phyloP scores from a whole-genome alignment of 92 coral and sea anemone genomes.

The Isaurus tuberculatus region DNA sequence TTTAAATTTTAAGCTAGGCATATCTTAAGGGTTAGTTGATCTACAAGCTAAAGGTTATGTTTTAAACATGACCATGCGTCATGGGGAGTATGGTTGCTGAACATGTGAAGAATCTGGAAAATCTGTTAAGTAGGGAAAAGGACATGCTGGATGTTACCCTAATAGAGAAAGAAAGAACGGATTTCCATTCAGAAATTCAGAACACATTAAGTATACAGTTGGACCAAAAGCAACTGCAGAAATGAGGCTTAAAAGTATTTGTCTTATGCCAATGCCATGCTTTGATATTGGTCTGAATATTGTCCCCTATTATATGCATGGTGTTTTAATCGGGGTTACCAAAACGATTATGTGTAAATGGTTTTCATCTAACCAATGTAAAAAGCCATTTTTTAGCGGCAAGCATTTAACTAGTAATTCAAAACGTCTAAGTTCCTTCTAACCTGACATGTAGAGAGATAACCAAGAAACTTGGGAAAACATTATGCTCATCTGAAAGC shows the following conservation, averaged over 20 bases:
- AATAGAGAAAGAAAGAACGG: constrained; percentile 32
- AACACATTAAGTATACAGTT: constrained; percentile 25
- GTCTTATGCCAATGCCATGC: constrained; percentile 45
- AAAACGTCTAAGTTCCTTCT: constrained; percentile 32
- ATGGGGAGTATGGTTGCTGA: constrained; percentile 59
- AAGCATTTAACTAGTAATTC: constrained; percentile 53
- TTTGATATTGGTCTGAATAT: constrained; percentile 56
- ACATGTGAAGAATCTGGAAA: constrained; percentile 64
- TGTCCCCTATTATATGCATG: constrained; percentile 63
- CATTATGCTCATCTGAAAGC: constrained; percentile 69
- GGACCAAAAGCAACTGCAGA: constrained; percentile 14
- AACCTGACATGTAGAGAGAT: no score
- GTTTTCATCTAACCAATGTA: constrained; percentile 62
- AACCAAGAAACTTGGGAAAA: no score
- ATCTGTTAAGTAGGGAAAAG: constrained; percentile 51
- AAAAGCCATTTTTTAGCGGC: constrained; percentile 50
- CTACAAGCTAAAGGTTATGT: neutral
- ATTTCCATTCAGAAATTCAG: constrained; percentile 51
- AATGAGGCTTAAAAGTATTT: constrained; percentile 45
- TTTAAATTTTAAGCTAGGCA: neutral
- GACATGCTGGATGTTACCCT: constrained; percentile 62
- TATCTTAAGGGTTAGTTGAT: neutral
- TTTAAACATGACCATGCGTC: constrained; percentile 61
- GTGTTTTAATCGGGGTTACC: constrained; percentile 62
- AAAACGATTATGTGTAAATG: constrained; percentile 57